Percentiles rank a stretch among this genome's conserved stretches.
phyloP scores from a whole-genome alignment of 53 echinoderm and acorn worm genomes.

The Stichopus horrens region DNA sequence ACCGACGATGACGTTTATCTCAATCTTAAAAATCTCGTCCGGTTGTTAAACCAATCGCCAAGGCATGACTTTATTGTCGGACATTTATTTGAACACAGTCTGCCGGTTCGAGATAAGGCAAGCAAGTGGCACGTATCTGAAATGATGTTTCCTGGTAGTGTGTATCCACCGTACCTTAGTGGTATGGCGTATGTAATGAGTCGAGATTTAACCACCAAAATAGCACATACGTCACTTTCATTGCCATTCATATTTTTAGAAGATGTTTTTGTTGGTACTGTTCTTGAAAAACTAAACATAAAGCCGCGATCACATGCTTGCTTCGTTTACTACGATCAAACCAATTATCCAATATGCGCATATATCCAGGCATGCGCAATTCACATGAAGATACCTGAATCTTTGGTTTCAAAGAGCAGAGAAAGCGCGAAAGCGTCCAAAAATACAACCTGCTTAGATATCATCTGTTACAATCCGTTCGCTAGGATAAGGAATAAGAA shows the following conservation, averaged over 20 bases:
- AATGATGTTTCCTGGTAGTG: neutral
- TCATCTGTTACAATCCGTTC: constrained; percentile 22
- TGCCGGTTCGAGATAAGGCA: neutral
- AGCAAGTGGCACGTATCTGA: constrained; percentile 25
- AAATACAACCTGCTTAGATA: neutral
- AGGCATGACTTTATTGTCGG: neutral
- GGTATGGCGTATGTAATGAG: constrained; percentile 22
- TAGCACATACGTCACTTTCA: neutral
- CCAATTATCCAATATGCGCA: neutral
- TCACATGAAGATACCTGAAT: neutral
- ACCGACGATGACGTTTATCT: constrained; percentile 6
- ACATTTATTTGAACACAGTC: constrained; percentile 13
- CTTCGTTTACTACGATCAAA: neutral
- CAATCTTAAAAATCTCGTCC: neutral
- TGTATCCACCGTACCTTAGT: constrained; percentile 22
- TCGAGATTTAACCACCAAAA: constrained; percentile 1
- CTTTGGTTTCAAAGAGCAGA: neutral
- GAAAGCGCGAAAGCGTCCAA: neutral
- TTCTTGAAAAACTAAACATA: neutral
- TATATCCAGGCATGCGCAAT: neutral
- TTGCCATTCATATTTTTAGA: neutral
- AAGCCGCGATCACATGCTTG: neutral
- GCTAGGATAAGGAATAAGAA: constrained; percentile 15
- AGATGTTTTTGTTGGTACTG: constrained; percentile 13
- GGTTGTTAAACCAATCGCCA: neutral